Conservation (phyloP, 2,888 invertebrate species). For the Acronicta aceris region DNA sequence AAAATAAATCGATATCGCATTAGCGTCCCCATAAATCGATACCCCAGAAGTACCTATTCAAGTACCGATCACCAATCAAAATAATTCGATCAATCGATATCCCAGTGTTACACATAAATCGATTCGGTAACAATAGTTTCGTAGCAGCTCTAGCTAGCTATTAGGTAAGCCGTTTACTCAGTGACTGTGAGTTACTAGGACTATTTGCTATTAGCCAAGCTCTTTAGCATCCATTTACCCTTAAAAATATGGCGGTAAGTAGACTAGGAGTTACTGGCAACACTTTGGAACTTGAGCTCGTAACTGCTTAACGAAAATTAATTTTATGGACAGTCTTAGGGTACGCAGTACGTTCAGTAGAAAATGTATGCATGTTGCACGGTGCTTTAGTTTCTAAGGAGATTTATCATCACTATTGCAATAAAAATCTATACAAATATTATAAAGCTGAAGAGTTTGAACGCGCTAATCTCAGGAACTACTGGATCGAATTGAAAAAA, state of each 20-base stretch:
- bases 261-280: conserved; percentile 17
- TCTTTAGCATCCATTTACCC: conserved; percentile 32
- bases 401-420: neutral
- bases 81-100: conserved; percentile 18
- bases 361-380: neutral
- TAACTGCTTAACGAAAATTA: conserved; percentile 11
- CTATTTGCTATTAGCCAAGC: conserved; percentile 29
- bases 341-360: neutral
- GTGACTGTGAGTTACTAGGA: conserved; percentile 28
- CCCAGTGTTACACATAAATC: conserved; percentile 37
- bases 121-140: conserved; percentile 39
- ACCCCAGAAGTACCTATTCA: neutral
- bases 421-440: too few species aligned
- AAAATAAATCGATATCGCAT: neutral
- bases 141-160: conserved; percentile 26
- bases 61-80: conserved; percentile 12
- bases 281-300: conserved; percentile 2
- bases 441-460: too few species aligned
- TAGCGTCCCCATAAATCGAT: conserved; percentile 1
- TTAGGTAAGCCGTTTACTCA: conserved; percentile 42
- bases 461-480: too few species aligned
- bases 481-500: too few species aligned
- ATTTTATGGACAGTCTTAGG: conserved; percentile 1
- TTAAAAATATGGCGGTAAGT: conserved; percentile 37
- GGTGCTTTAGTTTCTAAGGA: neutral